Conservation (phyloP, 2,113 vertebrate genomes). For the Podarcis muralis region DNA sequence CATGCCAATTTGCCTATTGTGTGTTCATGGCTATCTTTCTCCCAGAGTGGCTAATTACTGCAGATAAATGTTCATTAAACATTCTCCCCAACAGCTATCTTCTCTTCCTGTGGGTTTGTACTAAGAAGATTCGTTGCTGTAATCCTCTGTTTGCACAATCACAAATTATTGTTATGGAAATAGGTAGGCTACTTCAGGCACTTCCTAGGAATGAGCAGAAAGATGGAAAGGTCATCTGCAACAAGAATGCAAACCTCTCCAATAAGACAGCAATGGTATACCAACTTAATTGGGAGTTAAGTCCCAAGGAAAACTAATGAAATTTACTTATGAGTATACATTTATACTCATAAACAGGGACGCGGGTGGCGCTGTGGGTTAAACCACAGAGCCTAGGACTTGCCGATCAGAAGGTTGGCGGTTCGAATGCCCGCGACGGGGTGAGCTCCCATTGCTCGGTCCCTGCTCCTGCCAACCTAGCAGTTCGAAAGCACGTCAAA, state of each 20-base stretch:
- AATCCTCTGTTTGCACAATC: conserved; percentile 8
- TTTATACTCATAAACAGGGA: too few species aligned
- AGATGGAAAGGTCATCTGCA: conserved; percentile 24
- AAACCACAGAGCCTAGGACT: too few species aligned
- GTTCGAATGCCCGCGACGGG: too few species aligned
- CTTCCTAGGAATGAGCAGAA: neutral
- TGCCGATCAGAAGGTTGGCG: too few species aligned
- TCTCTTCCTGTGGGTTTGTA: conserved; percentile 32
- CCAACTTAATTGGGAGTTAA: neutral
- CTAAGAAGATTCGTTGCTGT: neutral
- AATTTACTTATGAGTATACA: neutral
- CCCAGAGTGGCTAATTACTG: conserved; percentile 17
- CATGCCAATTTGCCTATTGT: conserved; percentile 16
- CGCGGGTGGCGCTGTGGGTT: too few species aligned
- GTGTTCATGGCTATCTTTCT: conserved; percentile 18
- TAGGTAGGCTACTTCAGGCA: neutral
- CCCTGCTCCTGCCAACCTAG: too few species aligned
- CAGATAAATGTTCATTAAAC: conserved; percentile 39
- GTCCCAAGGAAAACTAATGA: neutral
- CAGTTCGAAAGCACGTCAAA: too few species aligned
- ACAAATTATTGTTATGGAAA: conserved; percentile 29
- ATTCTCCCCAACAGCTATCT: conserved; percentile 22
- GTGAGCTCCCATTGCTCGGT: too few species aligned
- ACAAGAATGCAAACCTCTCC: conserved; percentile 23
- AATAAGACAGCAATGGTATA: neutral